Conservation (phyloP, 2,113 vertebrate species). For the Vulpes ferrilata region DNA sequence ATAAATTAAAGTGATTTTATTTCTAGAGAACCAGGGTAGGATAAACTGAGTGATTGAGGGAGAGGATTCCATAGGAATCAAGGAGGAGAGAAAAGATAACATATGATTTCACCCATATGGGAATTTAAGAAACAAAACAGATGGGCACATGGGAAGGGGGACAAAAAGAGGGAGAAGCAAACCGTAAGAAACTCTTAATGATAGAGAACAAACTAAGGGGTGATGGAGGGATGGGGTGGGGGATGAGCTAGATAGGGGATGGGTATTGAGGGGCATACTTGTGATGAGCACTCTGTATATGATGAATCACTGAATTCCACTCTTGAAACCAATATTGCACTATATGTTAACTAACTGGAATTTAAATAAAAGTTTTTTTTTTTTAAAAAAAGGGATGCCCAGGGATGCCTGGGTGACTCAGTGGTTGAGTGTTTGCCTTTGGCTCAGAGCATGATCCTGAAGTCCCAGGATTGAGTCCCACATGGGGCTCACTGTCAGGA, state of each 20-base stretch:
- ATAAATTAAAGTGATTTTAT: background rate
- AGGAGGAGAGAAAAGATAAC: background rate
- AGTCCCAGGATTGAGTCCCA: no score
- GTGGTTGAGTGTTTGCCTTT: no score
- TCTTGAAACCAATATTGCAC: background rate
- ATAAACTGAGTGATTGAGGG: background rate
- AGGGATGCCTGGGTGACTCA: no score
- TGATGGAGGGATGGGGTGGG: background rate
- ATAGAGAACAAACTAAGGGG: background rate
- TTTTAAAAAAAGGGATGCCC: no score
- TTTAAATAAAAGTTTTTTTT: background rate
- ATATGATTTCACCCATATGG: background rate
- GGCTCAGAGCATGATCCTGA: no score
- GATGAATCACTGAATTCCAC: background rate
- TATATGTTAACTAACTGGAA: background rate
- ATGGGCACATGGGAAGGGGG: no score
- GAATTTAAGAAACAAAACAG: background rate
- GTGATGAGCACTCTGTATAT: background rate
- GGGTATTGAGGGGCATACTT: background rate
- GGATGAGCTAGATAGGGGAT: background rate
- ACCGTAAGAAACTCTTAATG: no score
- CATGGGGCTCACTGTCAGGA: no score
- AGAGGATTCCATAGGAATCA: background rate
- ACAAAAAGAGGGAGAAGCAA: no score
- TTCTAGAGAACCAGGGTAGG: conserved; percentile 10